phyloP scores from a whole-genome alignment of 2,797 vertebrate species.

The Scomberomorus guttatus region DNA sequence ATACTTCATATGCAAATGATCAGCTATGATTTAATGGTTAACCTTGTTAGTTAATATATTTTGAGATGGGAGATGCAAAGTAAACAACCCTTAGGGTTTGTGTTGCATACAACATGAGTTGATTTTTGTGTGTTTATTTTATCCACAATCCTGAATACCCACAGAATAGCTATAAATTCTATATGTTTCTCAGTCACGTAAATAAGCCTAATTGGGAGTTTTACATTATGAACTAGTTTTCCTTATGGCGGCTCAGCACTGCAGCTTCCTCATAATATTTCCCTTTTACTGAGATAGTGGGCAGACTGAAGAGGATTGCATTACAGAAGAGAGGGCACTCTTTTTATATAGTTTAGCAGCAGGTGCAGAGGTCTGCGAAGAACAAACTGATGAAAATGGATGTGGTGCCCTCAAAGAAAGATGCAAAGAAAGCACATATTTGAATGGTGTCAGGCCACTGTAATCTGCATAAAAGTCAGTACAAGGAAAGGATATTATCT shows the following conservation, averaged over 20 bases:
- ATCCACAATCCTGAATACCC: slow-evolving; percentile 5
- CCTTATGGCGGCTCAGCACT: background rate
- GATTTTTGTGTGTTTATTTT: slow-evolving; percentile 36
- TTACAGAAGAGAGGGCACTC: slow-evolving; percentile 1
- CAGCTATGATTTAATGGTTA: slow-evolving; percentile 47
- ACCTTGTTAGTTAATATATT: slow-evolving; percentile 54
- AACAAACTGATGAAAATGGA: slow-evolving; percentile 41
- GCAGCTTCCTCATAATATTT: slow-evolving; percentile 16
- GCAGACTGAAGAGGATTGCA: slow-evolving; percentile 23
- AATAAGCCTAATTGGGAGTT: slow-evolving; percentile 19
- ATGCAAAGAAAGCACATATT: slow-evolving; percentile 1
- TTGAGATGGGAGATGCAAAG: slow-evolving; percentile 21
- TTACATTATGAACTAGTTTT: slow-evolving; percentile 13
- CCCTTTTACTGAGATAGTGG: slow-evolving; percentile 16
- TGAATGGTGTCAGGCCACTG: background rate
- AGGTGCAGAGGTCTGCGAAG: slow-evolving; percentile 17
- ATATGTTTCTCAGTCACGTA: slow-evolving; percentile 30
- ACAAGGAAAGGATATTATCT: background rate
- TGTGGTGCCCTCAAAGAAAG: slow-evolving; percentile 9
- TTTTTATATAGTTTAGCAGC: slow-evolving; percentile 9
- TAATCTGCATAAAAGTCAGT: slow-evolving; percentile 4
- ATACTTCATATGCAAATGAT: slow-evolving; percentile 53
- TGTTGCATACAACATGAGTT: slow-evolving; percentile 35
- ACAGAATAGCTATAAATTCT: slow-evolving; percentile 11
- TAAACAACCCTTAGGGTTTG: slow-evolving; percentile 48